Evolutionary conservation across 2,888 invertebrate genomes (phyloP).

Genomic region (Graphium colonna): DNA sequence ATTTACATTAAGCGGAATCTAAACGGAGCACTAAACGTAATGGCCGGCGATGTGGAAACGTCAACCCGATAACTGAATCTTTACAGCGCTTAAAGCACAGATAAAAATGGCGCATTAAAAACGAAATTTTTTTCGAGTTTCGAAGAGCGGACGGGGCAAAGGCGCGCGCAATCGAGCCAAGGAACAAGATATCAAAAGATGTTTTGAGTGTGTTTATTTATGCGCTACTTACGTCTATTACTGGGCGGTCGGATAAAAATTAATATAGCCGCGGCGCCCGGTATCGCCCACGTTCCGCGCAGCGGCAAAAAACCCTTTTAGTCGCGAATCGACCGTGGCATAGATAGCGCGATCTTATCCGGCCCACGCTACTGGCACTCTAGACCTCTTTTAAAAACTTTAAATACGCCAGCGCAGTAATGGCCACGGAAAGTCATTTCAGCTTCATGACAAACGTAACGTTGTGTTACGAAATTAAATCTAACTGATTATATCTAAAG

Average conservation of each 20-base stretch:
- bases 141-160: neutral
- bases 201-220: conserved; percentile 22
- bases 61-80: conserved; percentile 14
- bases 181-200: conserved; percentile 22
- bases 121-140: neutral
- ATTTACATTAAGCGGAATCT: conserved; percentile 8
- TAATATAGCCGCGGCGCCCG: conserved; percentile 18
- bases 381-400: conserved; percentile 45
- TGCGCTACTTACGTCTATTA: conserved; percentile 19
- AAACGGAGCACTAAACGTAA: conserved; percentile 1
- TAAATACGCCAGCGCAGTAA: conserved; percentile 44
- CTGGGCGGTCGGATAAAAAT: conserved; percentile 16
- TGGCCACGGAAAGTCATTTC: conserved; percentile 26
- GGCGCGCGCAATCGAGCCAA: neutral
- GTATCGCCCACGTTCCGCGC: conserved; percentile 39
- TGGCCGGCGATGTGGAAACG: conserved; percentile 4
- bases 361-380: conserved; percentile 64
- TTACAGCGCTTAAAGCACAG: conserved; percentile 5
- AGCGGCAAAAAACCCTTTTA: conserved; percentile 48
- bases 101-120: conserved; percentile 7
- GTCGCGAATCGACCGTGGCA: conserved; percentile 55
- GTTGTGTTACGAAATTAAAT: too few relatives aligned
- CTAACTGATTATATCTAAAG: too few relatives aligned
- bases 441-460: neutral
- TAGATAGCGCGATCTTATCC: conserved; percentile 49